These are phyloP conservation scores for Agriopis aurantiaria DNA, from an alignment of 2,888 invertebrate genomes.

Conservation along the genomic window DNA sequence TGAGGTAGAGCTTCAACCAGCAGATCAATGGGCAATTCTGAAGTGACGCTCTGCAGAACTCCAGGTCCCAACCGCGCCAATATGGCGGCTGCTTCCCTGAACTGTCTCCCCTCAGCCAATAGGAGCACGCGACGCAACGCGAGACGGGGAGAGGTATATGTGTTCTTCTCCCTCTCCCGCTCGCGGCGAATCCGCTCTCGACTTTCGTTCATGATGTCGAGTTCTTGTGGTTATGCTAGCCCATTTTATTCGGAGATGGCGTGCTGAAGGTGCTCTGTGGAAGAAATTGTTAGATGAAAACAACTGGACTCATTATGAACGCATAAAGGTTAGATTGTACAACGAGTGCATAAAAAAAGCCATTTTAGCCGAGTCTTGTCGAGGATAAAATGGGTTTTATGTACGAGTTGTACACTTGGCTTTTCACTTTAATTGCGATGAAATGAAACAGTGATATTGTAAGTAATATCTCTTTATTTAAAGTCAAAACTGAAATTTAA, in stretches of 20 bases:
- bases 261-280: constrained; percentile 27
- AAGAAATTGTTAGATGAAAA: constrained; percentile 5
- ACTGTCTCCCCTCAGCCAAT: constrained; percentile 95
- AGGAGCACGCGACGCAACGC: constrained; percentile 90
- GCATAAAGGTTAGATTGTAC: not conserved
- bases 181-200: constrained; percentile 90
- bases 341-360: too few relatives aligned
- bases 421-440: too few relatives aligned
- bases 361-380: too few relatives aligned
- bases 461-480: too few relatives aligned
- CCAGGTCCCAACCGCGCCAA: constrained; percentile 92
- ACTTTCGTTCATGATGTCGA: constrained; percentile 88
- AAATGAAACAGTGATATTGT: too few relatives aligned
- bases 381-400: too few relatives aligned
- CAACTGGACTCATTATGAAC: not conserved
- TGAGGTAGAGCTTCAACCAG: constrained; percentile 96
- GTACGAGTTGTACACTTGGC: too few relatives aligned
- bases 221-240: constrained; percentile 62
- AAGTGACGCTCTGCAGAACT: constrained; percentile 91
- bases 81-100: constrained; percentile 95
- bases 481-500: too few relatives aligned
- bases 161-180: constrained; percentile 87
- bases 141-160: constrained; percentile 88
- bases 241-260: constrained; percentile 57
- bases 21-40: constrained; percentile 94